Evolutionary conservation across 2,888 invertebrate species (phyloP), one percentile per base, ranked within the genome.

Genomic region (Meliscaeva auricollis): DNA sequence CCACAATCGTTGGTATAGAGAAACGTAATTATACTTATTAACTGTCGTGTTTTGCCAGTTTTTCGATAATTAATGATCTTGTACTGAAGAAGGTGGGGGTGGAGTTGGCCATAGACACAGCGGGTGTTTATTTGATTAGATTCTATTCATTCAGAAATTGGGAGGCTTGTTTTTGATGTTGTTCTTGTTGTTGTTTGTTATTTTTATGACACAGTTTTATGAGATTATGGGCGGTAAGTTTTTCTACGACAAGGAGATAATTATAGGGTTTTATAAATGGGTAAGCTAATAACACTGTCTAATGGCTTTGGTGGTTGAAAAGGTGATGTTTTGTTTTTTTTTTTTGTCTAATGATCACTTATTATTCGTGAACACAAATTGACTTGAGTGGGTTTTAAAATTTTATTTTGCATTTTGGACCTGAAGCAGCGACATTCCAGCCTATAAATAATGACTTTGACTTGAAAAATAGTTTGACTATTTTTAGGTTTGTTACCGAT

Each of bases 1-100:
- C 44, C 54, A 17, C 11, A 30, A 9, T 44, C 30, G 54, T 15
- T 35, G 9, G 22, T 35, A 6, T 26, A 46, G 26, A 32, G 46
- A 22, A 38, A 38, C 41, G 70, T 76, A 81, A 81, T 81, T 75
- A 76, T 41, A 75, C 75, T 81, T 64, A 81, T 81, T 81, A 78
- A 58, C 46, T 58, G 81, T 64, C 76, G 46, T 56, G 60, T 72
- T 58, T 60, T 44, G 64, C 48, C 50, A 66, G 48, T 64, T 38
- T 54, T 46, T 58, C 15, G 54, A 69, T 60, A 62, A 22, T 60
- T 69, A 68, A 46, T 58, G 56, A 68, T 68, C 38, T 48, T 75
- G 15, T 7, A 30, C 17, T 30, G 20, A 17, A 54, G 44, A 20
- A 9, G 35, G 46, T 58, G 38, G 58, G 17, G 58, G 35, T 35